These are phyloP conservation scores for Rhinophrynus dorsalis DNA, from an alignment of 2,797 vertebrate genomes.

Conservation along the genomic window DNA sequence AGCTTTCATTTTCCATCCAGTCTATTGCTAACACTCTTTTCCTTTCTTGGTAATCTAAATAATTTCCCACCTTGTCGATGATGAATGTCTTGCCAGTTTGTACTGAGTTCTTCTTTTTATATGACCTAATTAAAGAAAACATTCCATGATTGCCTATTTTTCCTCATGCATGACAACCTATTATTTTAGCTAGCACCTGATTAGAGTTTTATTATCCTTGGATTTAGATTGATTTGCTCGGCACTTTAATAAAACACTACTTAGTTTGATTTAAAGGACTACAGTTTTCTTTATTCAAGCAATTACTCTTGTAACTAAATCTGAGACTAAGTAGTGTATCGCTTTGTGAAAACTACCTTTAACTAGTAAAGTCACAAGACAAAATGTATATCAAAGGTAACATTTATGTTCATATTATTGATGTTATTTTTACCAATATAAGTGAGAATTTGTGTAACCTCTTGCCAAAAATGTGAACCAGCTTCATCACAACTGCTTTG, in stretches of 20 bases:
- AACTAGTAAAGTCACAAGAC: conserved; percentile 74
- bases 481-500: conserved; percentile 80
- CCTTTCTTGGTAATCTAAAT: conserved; percentile 90
- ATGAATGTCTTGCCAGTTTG: conserved; percentile 94
- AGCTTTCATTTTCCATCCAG: conserved; percentile 71
- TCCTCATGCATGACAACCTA: conserved; percentile 99
- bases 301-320: conserved; percentile 84
- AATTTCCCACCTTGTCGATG: conserved; percentile 98
- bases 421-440: conserved; percentile 67
- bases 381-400: conserved; percentile 82
- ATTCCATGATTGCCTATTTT: conserved; percentile 99
- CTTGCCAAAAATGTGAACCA: conserved; percentile 89
- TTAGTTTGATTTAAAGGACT: conserved; percentile 93
- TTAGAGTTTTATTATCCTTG: conserved; percentile 98
- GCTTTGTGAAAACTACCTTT: conserved; percentile 66
- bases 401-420: conserved; percentile 70
- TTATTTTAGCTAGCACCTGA: conserved; percentile 99
- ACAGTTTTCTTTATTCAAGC: conserved; percentile 90
- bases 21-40: conserved; percentile 69
- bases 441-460: conserved; percentile 68
- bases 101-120: conserved; percentile 91
- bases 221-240: conserved; percentile 99
- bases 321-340: conserved; percentile 53
- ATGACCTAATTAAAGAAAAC: conserved; percentile 99
- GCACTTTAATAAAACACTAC: conserved; percentile 95